Evolutionary conservation across 2,113 vertebrate genomes (phyloP), one percentile per base, ranked within the genome.

Genomic region (Eubucco bourcierii): DNA sequence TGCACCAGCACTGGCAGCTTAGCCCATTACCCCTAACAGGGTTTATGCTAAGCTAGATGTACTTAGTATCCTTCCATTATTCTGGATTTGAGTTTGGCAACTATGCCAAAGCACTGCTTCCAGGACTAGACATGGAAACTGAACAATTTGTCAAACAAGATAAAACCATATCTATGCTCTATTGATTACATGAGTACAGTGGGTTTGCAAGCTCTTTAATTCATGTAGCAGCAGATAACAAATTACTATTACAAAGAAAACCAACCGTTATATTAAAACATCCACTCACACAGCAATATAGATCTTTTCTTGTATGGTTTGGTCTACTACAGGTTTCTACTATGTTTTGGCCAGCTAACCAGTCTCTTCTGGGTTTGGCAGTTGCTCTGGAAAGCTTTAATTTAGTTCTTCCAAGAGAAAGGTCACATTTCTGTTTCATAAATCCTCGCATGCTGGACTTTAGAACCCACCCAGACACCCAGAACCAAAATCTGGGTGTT

Each of bases 1-100:
- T 58, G 46, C 47, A 67, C 17, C 60, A 80, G 13, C 39, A 79
- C 10, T 46, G 59, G 9, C 50, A 94, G n/a, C 44, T 94, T 86
- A 80, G 59, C 52, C 52, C 24, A 18, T 52, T 59, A 71, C 24
- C 18, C 4, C 18, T 89, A 0, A 0, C 25, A 19, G 55, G 34
- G 12, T 86, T 66, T 71, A 4, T 60, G 15, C 18, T 67, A 56
- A 23, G 12, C 20, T 64, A 85, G 28, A 73, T 31, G n/a, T 53
- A 28, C 56, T 78, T 73, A 2, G 0, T 41, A 41, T 78, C 74
- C 50, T 37, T 46, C 72, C 25, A 12, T 87, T 85, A 52, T 70
- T 84, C 79, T 85, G 50, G n/a, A 59, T 80, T 88, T 80, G 37
- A 15, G 34, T 65, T 92, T 87, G 79, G 21, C 81, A 87, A 7